Conservation (phyloP, 2,113 vertebrate species). For the Parotia lawesii region DNA sequence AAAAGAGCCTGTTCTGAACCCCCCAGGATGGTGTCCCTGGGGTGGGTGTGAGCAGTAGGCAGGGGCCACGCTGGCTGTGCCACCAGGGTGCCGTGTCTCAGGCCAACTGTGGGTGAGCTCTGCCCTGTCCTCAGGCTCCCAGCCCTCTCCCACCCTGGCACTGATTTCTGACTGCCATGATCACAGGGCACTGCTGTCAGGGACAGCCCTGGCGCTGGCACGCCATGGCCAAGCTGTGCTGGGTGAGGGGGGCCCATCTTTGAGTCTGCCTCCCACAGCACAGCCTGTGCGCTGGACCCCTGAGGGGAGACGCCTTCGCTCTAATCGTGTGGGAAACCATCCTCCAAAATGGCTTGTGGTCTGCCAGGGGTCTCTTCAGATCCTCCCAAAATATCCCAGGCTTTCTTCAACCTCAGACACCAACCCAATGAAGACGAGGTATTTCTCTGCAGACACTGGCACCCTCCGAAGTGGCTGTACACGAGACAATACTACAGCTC, state of each 20-base stretch:
- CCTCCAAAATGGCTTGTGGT: background rate
- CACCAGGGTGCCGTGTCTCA: accelerated
- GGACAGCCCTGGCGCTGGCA: background rate
- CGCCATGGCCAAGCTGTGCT: accelerated
- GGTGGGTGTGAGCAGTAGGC: background rate
- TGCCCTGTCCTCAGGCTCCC: background rate
- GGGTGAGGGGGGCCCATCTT: background rate
- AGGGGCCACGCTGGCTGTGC: accelerated
- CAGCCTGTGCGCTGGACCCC: accelerated
- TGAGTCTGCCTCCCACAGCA: accelerated
- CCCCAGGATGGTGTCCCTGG: background rate
- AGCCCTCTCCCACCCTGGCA: background rate
- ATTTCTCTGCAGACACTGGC: background rate
- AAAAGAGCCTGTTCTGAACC: background rate
- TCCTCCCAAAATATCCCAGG: background rate
- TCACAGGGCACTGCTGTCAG: accelerated
- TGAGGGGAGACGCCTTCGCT: accelerated
- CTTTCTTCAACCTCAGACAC: background rate
- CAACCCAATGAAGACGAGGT: background rate
- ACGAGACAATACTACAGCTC: background rate
- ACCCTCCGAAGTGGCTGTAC: background rate
- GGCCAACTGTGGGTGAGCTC: background rate
- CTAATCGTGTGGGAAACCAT: accelerated
- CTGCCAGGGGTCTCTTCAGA: background rate
- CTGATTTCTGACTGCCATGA: background rate